Base-by-base conservation (phyloP, 2,888 invertebrate species). In the Podotricha telesiphe region DNA sequence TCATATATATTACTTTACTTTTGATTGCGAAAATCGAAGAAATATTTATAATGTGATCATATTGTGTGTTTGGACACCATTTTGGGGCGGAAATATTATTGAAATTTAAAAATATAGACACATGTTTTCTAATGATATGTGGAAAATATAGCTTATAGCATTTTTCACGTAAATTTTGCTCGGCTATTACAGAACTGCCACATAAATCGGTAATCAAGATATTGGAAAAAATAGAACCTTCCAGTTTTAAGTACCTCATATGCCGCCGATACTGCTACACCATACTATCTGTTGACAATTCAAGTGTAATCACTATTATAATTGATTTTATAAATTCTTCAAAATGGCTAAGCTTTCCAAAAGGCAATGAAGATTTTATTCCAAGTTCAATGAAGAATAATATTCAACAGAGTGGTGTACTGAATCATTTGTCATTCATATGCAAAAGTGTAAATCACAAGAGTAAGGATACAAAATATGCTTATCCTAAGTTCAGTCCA, bases 171-270 rank as follows among this genome's bases (percentile, higher is more conserved):
- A 56, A 34, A n/a, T 10, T 42, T 28, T 19, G 20, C 11, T 1
- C 5, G 17, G n/a, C 4, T 37, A 15, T 90, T 88, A 58, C 85
- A 92, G 92, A 76, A 55, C 74, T 90, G 73, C 88, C 91, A 11
- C 79, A 80, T 28, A 75, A 82, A 20, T 83, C 87, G 1, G 76
- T 89, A 47, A 73, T 81, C 47, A 86, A 77, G 56, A 81, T 91
- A 75, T 71, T 92, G 50, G 83, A 87, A 75, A 81, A 75, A 68
- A 85, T 92, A 68, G 81, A 90, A 76, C 91, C 91, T 66, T 75
- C 81, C 50, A 89, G 80, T 72, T 88, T 92, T 87, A 84, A 78
- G 73, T 79, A 86, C 65, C 73, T 86, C 2, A 75, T 93, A 53
- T 88, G 87, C 77, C 47, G 45, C 80, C 45, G 83, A 86, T 71